Conservation (phyloP, 1,140 invertebrate species). For the Cyclargus thomasi region DNA sequence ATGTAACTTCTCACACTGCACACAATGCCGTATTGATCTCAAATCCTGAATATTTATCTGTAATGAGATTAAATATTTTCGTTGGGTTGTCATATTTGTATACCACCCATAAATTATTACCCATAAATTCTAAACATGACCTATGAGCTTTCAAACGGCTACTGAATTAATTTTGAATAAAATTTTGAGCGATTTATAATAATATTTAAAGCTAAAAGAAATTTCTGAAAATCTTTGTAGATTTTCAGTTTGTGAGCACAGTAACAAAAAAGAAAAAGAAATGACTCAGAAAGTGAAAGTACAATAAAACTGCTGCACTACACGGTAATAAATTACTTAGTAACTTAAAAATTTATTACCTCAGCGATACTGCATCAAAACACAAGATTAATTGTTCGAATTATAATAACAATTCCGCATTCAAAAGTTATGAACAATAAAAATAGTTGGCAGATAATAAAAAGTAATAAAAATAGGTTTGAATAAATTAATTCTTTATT, state of each 20-base stretch:
- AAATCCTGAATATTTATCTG: slow-evolving; percentile 41
- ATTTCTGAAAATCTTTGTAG: too few species aligned
- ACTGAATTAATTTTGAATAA: too few species aligned
- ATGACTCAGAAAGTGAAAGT: neutral
- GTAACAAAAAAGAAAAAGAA: neutral
- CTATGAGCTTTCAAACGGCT: neutral
- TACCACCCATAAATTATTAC: slow-evolving; percentile 34
- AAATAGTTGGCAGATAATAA: slow-evolving; percentile 67
- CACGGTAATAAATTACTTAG: slow-evolving; percentile 24
- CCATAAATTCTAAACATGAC: slow-evolving; percentile 4
- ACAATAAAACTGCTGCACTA: neutral
- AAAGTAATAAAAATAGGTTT: slow-evolving; percentile 67
- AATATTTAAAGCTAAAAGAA: too few species aligned
- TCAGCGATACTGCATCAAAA: slow-evolving; percentile 39
- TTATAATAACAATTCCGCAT: slow-evolving; percentile 56
- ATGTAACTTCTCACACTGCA: slow-evolving; percentile 57
- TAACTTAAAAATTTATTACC: neutral
- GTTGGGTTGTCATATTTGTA: slow-evolving; percentile 62
- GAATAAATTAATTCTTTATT: slow-evolving; percentile 59
- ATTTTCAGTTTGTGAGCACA: too few species aligned
- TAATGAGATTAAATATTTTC: slow-evolving; percentile 73
- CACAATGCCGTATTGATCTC: slow-evolving; percentile 47
- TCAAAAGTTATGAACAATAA: slow-evolving; percentile 37
- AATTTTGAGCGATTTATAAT: too few species aligned
- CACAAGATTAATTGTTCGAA: slow-evolving; percentile 59